These are phyloP conservation scores for Centropyge bicolor DNA, from an alignment of 2,797 vertebrate species.

Conservation along the genomic window DNA sequence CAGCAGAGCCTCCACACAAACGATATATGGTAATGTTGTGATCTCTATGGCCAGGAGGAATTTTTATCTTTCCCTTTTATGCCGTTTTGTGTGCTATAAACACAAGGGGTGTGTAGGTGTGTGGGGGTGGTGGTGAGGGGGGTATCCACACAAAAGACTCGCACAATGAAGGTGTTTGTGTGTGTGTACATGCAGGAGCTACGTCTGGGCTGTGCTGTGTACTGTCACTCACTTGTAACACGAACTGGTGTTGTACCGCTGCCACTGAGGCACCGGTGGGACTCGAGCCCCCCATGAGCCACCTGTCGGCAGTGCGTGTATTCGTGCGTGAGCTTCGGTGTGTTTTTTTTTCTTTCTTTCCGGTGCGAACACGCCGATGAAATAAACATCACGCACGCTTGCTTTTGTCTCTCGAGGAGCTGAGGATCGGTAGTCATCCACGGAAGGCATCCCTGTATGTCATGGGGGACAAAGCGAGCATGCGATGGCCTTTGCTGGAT, in stretches of 20 bases:
- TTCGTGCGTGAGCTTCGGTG: constrained; percentile 42
- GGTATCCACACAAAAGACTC: constrained; percentile 57
- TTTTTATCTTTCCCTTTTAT: constrained; percentile 54
- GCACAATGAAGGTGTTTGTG: constrained; percentile 34
- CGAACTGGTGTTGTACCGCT: constrained; percentile 66
- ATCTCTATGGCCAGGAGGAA: constrained; percentile 61
- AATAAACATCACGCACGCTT: constrained; percentile 76
- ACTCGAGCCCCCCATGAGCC: constrained; percentile 64
- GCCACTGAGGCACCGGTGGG: constrained; percentile 66
- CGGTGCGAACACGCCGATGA: constrained; percentile 63
- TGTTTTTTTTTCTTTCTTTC: constrained; percentile 7
- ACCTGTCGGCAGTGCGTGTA: constrained; percentile 62
- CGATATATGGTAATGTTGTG: constrained; percentile 63
- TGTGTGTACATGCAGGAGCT: constrained; percentile 15
- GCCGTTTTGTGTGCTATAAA: constrained; percentile 59
- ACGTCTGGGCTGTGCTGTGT: constrained; percentile 40
- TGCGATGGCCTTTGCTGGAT: constrained; percentile 48
- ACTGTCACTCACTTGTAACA: constrained; percentile 77
- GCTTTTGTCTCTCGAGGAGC: constrained; percentile 57
- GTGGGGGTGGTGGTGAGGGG: constrained; percentile 5
- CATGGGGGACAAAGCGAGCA: constrained; percentile 71
- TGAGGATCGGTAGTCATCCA: constrained; percentile 61
- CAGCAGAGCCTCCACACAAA: constrained; percentile 57
- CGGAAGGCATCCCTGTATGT: constrained; percentile 59
- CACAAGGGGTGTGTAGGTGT: constrained; percentile 11